phyloP scores from a whole-genome alignment of 2,888 invertebrate species.

The Nomada ferruginata region DNA sequence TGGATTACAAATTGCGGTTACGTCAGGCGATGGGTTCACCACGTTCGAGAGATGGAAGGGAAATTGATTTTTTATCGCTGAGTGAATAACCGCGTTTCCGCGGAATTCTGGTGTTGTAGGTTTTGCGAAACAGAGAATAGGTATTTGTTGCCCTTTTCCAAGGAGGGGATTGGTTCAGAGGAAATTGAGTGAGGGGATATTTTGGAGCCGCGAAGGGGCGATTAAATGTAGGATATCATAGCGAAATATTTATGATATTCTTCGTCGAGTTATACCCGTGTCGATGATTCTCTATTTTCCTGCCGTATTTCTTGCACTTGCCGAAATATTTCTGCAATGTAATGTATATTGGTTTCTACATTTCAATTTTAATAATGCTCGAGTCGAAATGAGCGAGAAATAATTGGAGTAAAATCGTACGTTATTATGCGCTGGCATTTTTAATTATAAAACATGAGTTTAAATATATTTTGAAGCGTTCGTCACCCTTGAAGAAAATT shows the following conservation, averaged over 20 bases:
- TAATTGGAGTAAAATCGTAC: background rate
- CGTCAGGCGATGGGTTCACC: slow-evolving; percentile 29
- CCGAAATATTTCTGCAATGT: too few relatives aligned
- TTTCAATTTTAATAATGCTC: too few relatives aligned
- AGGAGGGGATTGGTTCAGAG: background rate
- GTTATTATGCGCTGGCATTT: background rate
- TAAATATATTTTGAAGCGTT: background rate
- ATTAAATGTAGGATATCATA: slow-evolving; percentile 19
- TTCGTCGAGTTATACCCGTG: background rate
- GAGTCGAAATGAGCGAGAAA: too few relatives aligned
- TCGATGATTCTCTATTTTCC: too few relatives aligned
- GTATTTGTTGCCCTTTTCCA: slow-evolving; percentile 25
- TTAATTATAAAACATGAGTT: background rate
- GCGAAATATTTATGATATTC: slow-evolving; percentile 38
- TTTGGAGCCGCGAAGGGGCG: slow-evolving; percentile 15
- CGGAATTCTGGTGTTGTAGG: slow-evolving; percentile 33
- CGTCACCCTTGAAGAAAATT: background rate
- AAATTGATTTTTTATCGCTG: slow-evolving; percentile 61
- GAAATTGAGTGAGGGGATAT: slow-evolving; percentile 46
- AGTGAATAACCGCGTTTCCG: slow-evolving; percentile 39
- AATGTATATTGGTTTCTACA: too few relatives aligned
- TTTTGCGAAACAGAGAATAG: slow-evolving; percentile 42
- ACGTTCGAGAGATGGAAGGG: slow-evolving; percentile 46
- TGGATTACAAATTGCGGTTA: slow-evolving; percentile 55
- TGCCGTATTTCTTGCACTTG: background rate